Conservation (phyloP, 2,113 vertebrate genomes). For the Corythornis cristatus region DNA sequence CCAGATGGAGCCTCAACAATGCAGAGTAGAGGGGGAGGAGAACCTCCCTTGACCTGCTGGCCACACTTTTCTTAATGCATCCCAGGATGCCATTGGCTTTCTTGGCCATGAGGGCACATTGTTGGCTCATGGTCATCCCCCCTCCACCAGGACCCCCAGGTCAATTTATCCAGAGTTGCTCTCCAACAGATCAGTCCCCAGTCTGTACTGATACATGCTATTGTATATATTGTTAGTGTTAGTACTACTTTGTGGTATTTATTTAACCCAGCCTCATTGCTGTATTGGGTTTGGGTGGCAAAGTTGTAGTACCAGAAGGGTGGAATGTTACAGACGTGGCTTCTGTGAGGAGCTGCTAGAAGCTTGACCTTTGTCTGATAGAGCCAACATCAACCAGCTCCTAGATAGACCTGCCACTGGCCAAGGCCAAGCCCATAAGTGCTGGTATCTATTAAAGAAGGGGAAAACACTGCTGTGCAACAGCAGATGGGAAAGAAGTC, state of each 20-base stretch:
- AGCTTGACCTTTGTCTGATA: neutral
- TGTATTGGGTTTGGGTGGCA: neutral
- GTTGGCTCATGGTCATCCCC: too few relatives aligned
- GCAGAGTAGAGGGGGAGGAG: too few relatives aligned
- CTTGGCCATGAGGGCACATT: too few relatives aligned
- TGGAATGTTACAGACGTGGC: neutral
- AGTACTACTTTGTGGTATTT: neutral
- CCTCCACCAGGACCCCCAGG: too few relatives aligned
- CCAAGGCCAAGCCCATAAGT: neutral
- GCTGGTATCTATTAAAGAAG: neutral
- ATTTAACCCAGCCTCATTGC: neutral
- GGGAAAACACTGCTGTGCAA: neutral
- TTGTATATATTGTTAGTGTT: neutral
- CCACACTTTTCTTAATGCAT: too few relatives aligned
- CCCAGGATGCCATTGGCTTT: too few relatives aligned
- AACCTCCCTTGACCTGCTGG: too few relatives aligned
- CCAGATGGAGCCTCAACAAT: too few relatives aligned
- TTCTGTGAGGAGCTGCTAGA: neutral
- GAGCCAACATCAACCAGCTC: neutral
- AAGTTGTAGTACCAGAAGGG: neutral
- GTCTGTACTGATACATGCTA: too few relatives aligned
- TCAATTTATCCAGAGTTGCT: too few relatives aligned
- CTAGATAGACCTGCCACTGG: neutral
- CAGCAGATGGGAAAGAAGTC: neutral
- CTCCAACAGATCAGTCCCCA: too few relatives aligned